phyloP scores from a whole-genome alignment of 1,140 invertebrate species.

The Episyrphus balteatus region DNA sequence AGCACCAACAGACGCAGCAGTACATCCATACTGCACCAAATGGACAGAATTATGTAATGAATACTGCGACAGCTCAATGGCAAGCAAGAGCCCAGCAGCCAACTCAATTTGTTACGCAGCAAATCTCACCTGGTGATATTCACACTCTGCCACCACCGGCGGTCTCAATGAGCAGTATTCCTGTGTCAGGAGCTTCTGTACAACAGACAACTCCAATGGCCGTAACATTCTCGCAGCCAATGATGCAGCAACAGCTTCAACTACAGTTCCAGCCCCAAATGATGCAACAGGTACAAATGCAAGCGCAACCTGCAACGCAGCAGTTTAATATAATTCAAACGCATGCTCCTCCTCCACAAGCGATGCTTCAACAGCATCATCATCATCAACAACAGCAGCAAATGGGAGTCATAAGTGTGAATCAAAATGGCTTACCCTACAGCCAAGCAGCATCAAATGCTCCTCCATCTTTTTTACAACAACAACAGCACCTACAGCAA shows the following conservation, averaged over 20 bases:
- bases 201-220: neutral
- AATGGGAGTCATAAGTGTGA: neutral
- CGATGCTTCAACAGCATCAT: neutral
- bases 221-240: neutral
- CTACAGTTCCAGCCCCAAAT: neutral
- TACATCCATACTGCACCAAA: neutral
- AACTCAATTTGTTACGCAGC: neutral
- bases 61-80: neutral
- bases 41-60: conserved; percentile 5
- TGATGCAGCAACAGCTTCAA: neutral
- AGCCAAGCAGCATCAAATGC: too few species aligned
- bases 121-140: neutral
- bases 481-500: too few species aligned
- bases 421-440: too few species aligned
- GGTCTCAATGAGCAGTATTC: neutral
- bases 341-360: neutral
- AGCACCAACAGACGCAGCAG: conserved; percentile 3
- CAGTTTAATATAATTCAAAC: neutral
- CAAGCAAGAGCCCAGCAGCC: neutral
- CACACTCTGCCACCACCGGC: neutral
- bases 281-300: neutral
- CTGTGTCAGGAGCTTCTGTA: neutral
- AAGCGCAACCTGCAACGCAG: neutral
- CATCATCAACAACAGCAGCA: neutral
- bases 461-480: too few species aligned